A percentile compares a stretch with the other conserved stretches of the same genome.
phyloP scores from a whole-genome alignment of 2,113 vertebrate species.

The Podilymbus podiceps region DNA sequence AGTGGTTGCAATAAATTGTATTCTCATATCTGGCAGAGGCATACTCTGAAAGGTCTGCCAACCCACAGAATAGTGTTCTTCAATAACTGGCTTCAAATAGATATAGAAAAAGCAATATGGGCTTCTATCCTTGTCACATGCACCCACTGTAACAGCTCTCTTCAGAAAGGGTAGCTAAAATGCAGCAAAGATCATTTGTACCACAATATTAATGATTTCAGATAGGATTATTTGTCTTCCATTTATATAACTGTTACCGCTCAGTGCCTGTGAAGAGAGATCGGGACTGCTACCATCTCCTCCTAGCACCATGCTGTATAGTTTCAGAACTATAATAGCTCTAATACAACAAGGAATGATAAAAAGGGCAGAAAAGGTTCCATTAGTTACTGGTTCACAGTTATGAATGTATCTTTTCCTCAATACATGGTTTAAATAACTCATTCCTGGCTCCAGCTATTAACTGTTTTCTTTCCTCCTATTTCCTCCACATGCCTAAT shows the following conservation, averaged over 20 bases:
- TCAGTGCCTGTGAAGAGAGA: not conserved
- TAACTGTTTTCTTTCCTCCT: not conserved
- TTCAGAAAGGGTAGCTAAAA: not conserved
- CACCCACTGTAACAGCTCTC: not conserved
- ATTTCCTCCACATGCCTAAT: not conserved
- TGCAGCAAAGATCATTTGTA: not conserved
- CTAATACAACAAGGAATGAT: not conserved
- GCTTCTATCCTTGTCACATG: not conserved
- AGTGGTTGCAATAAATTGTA: not conserved
- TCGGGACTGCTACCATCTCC: not conserved
- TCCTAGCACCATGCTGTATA: not conserved
- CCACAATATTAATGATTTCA: not conserved
- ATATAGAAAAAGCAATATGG: not conserved
- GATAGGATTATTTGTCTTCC: not conserved
- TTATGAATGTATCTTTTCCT: not conserved
- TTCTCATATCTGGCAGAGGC: not conserved
- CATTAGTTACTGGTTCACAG: not conserved
- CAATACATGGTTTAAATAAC: not conserved
- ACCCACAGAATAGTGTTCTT: not conserved
- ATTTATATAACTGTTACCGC: not conserved
- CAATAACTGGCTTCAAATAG: not conserved
- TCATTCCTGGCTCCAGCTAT: not conserved
- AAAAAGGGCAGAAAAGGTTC: not conserved
- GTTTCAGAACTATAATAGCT: not conserved
- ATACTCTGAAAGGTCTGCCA: not conserved